Percentiles rank a stretch among this genome's conserved stretches.
Conservation (phyloP, 2,797 vertebrate species). For the Rhinoraja longicauda region DNA sequence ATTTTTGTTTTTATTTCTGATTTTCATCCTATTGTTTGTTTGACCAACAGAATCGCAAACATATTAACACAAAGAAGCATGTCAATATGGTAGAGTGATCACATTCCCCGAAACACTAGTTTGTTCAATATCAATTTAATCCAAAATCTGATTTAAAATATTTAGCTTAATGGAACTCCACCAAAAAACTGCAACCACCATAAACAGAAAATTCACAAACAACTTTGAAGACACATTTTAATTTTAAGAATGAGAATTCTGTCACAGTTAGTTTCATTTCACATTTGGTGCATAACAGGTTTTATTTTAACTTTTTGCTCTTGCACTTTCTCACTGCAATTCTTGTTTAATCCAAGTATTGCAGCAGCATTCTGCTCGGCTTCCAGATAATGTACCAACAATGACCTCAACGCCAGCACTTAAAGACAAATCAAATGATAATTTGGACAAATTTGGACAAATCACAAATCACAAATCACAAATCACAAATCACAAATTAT, state of each 20-base stretch:
- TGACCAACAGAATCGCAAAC: not conserved
- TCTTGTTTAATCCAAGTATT: not conserved
- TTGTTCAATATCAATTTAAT: too few species aligned
- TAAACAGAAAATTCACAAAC: not conserved
- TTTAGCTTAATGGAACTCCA: not conserved
- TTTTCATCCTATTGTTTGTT: not conserved
- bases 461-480: slow-evolving; percentile 5
- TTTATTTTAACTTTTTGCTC: not conserved
- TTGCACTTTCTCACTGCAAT: not conserved
- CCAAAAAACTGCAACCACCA: not conserved
- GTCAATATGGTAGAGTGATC: not conserved
- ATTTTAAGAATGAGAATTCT: not conserved
- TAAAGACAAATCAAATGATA: not conserved
- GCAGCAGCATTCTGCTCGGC: not conserved
- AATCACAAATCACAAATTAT: not conserved
- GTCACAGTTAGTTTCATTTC: not conserved
- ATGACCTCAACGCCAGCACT: not conserved
- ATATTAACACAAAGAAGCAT: not conserved
- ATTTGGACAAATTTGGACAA: too few species aligned
- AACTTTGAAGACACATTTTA: not conserved
- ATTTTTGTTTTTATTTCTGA: not conserved
- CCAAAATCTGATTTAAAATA: too few species aligned
- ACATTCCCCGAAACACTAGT: not conserved
- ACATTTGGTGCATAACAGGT: not conserved
- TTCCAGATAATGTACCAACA: not conserved